Conservation (phyloP, 64 coral and sea anemone genomes). For the Orbicella faveolata region DNA sequence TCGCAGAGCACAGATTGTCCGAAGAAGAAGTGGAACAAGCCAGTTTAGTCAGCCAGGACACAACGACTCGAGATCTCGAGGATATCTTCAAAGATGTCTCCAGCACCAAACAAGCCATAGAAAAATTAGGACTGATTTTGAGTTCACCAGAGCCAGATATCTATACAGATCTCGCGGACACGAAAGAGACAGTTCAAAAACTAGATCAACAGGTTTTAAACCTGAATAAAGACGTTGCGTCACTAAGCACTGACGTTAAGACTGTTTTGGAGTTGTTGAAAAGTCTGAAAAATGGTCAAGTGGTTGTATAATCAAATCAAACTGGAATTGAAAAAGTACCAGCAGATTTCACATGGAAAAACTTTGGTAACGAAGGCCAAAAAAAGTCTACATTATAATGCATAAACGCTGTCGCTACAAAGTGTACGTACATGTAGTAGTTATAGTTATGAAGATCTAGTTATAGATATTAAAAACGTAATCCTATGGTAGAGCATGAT, state of each 20-base stretch:
- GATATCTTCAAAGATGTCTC: constrained; percentile 80
- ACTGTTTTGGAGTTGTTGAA: constrained; percentile 74
- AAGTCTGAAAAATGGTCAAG: constrained; percentile 54
- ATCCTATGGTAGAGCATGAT: too few relatives aligned
- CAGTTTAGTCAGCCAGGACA: background rate
- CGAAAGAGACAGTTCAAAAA: constrained; percentile 69
- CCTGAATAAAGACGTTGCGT: constrained; percentile 65
- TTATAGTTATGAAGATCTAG: too few relatives aligned
- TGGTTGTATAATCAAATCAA: background rate
- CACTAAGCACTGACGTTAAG: constrained; percentile 75
- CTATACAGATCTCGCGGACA: constrained; percentile 21
- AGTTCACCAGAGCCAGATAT: constrained; percentile 44
- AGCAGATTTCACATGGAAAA: background rate
- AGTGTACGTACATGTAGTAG: too few relatives aligned
- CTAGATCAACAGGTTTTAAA: constrained; percentile 65
- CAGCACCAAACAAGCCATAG: constrained; percentile 64
- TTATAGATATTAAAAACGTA: too few relatives aligned
- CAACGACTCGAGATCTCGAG: constrained; percentile 27
- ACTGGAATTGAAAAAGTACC: background rate
- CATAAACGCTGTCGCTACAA: too few relatives aligned
- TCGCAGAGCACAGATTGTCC: background rate
- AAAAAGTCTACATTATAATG: background rate
- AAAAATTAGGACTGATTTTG: constrained; percentile 46
- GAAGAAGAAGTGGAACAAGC: background rate
- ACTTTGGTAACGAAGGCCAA: background rate